Base-by-base conservation (phyloP, 2,888 invertebrate species). In the Drosophila rellima region DNA sequence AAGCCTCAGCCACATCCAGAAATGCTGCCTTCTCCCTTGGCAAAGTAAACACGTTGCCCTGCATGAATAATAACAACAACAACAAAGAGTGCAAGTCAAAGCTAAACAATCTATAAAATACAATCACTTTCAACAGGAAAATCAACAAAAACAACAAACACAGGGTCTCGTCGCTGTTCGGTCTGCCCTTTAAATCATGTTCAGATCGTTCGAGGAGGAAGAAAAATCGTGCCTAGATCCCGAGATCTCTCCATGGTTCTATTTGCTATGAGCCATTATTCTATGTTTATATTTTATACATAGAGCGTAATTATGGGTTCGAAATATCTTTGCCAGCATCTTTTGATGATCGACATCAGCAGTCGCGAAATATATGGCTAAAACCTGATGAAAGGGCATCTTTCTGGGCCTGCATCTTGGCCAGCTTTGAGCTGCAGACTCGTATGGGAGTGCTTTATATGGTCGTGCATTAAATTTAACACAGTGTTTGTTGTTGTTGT, bases 391-490 rank as follows among this genome's bases (percentile, higher is more conserved):
- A 82, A 83, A 86, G 83, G 81, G 74, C 86, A 78, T 52, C 63
- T 65, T 59, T 23, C 37, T 42, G 20, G 35, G 40, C 17, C 63
- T 48, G 31, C 45, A 47, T 37, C 44, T 67, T 23, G 18, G 48
- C 45, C 31, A 8, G 37, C 31, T 42, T 11, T 40, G 42, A 42
- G 48, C 59, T 72, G 63, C 72, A 72, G n/a, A n/a, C n/a, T n/a
- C n/a, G n/a, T 75, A 68, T 75, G 74, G 68, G 67, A 71, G 68
- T 47, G 68, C 44, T 68, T 70, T 66, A 64, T 74, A 64, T 66
- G 67, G 74, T 74, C 81, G 71, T 82, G 86, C 83, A 83, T 82
- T 82, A 76, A 85, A 80, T 82, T 82, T 85, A 82, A 68, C 80
- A 73, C 80, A 76, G 62, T 54, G 60, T 70, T 70, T 65, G 33